These are phyloP conservation scores for Eira barbara DNA, from an alignment of 2,113 vertebrate species.

Conservation along the genomic window DNA sequence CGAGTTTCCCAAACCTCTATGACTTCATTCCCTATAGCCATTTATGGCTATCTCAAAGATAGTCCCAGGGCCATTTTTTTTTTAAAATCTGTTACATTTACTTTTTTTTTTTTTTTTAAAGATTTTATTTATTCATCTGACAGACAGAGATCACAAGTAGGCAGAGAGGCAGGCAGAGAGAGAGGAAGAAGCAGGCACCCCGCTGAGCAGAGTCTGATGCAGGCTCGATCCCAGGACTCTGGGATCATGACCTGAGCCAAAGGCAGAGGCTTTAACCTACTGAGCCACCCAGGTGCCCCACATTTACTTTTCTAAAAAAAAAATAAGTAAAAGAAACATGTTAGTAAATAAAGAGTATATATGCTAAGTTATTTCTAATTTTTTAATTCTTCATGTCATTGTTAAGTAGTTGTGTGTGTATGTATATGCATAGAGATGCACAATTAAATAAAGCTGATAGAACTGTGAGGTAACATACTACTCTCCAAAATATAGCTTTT, in stretches of 20 bases:
- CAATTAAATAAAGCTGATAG: not conserved
- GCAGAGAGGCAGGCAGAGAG: too few relatives aligned
- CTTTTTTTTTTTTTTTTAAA: not conserved
- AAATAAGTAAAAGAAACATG: not conserved
- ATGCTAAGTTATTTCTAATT: not conserved
- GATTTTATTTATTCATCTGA: too few relatives aligned
- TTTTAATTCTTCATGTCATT: not conserved
- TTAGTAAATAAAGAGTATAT: not conserved
- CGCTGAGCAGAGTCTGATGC: too few relatives aligned
- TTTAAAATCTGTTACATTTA: slow-evolving; percentile 32
- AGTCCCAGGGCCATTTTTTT: not conserved
- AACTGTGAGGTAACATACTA: not conserved
- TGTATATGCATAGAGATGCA: not conserved
- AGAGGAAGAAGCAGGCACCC: too few relatives aligned
- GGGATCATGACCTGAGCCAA: too few relatives aligned
- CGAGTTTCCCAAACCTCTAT: not conserved
- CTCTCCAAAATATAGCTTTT: slow-evolving; percentile 40
- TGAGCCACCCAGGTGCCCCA: not conserved
- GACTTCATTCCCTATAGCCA: not conserved
- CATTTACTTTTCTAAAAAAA: slow-evolving; percentile 27
- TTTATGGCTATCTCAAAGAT: not conserved
- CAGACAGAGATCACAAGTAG: too few relatives aligned
- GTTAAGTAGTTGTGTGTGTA: not conserved
- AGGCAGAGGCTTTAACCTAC: too few relatives aligned
- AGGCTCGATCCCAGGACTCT: too few relatives aligned